Conservation (phyloP, 2,797 vertebrate genomes). For the Sus cebifrons region DNA sequence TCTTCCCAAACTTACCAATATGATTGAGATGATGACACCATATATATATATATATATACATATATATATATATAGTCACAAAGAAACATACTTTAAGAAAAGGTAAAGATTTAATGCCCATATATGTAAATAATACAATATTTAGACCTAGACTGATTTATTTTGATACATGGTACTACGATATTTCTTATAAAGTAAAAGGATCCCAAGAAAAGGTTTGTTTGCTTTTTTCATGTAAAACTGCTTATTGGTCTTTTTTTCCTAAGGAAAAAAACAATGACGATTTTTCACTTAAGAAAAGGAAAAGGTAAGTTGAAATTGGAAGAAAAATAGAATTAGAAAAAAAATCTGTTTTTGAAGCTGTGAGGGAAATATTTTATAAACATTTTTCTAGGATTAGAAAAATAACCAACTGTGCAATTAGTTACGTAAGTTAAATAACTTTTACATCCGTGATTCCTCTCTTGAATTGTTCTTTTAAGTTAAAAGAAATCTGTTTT, state of each 20-base stretch:
- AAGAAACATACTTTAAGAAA: slow-evolving; percentile 37
- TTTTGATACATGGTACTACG: slow-evolving; percentile 2
- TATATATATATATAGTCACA: not conserved
- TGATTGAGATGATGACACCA: not conserved
- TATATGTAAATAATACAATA: not conserved
- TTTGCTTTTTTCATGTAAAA: slow-evolving; percentile 36
- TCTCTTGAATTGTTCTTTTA: slow-evolving; percentile 41
- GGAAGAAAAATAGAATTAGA: slow-evolving; percentile 39
- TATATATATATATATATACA: not conserved
- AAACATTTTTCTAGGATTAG: slow-evolving; percentile 14
- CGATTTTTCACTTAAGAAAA: slow-evolving; percentile 42
- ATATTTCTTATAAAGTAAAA: slow-evolving; percentile 48
- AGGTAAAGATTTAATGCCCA: slow-evolving; percentile 16
- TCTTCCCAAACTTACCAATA: slow-evolving; percentile 40
- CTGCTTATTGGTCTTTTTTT: slow-evolving; percentile 14
- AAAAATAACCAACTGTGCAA: slow-evolving; percentile 41
- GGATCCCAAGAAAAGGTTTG: not conserved
- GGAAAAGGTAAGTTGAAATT: slow-evolving; percentile 41
- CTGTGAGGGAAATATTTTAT: slow-evolving; percentile 52
- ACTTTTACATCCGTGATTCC: slow-evolving; percentile 26
- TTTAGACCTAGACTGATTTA: slow-evolving; percentile 15
- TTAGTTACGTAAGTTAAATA: slow-evolving; percentile 38
- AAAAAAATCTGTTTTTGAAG: slow-evolving; percentile 29
- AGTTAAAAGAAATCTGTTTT: slow-evolving; percentile 56
- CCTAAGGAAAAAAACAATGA: not conserved